Conservation (phyloP, 2,113 vertebrate species). For the Takifugu flavidus region DNA sequence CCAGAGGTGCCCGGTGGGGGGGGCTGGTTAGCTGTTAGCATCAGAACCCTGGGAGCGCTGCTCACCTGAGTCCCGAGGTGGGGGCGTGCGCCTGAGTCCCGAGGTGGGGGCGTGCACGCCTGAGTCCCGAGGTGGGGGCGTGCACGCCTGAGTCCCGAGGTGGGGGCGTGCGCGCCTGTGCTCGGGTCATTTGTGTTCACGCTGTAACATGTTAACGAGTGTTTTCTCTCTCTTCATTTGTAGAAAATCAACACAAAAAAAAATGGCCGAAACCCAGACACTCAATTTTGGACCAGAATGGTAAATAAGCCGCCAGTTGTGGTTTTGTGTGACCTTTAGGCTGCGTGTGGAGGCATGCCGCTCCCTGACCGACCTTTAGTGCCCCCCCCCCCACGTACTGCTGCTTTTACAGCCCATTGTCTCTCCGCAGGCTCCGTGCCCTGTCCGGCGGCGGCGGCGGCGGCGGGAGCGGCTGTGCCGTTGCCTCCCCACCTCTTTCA, state of each 20-base stretch:
- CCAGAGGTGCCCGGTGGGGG: too few relatives aligned
- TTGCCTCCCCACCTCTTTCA: conserved; percentile 95
- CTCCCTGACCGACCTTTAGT: conserved; percentile 3
- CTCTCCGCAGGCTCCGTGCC: conserved; percentile 86
- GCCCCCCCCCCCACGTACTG: conserved; percentile 8
- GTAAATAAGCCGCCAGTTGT: conserved; percentile 71
- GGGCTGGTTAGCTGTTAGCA: too few relatives aligned
- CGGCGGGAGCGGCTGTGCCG: conserved; percentile 62
- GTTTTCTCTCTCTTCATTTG: conserved; percentile 45
- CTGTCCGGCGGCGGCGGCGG: conserved; percentile 75
- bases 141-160: too few relatives aligned
- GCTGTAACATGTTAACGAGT: too few relatives aligned
- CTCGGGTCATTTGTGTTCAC: too few relatives aligned
- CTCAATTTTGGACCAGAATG: conserved; percentile 99
- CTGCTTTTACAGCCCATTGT: conserved; percentile 19
- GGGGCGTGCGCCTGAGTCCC: too few relatives aligned
- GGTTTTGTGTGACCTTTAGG: too few relatives aligned
- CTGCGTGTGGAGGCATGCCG: conserved; percentile 29
- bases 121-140: too few relatives aligned
- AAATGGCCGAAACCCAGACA: conserved; percentile 97
- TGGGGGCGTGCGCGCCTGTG: too few relatives aligned
- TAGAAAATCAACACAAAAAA: conserved; percentile 79
- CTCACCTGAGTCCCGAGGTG: too few relatives aligned
- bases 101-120: too few relatives aligned
- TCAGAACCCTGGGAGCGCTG: too few relatives aligned